phyloP scores from a whole-genome alignment of 2,888 invertebrate genomes.

The Callinectes sapidus region DNA sequence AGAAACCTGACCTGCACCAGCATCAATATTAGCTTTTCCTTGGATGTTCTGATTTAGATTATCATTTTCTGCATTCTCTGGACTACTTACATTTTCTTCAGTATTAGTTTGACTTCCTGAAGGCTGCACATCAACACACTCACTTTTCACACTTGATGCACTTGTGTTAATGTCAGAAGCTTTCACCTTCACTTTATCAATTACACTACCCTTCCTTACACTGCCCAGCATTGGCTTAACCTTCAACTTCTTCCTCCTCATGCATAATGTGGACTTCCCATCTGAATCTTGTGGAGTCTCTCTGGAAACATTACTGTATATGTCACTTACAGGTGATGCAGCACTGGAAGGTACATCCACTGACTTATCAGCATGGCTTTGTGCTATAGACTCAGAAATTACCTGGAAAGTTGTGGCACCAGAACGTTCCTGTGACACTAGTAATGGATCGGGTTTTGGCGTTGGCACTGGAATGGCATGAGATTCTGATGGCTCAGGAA shows the following conservation, averaged over 20 bases:
- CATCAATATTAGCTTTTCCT: not conserved
- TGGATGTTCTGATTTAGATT: no score
- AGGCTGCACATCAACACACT: not conserved
- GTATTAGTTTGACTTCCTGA: not conserved
- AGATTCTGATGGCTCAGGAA: not conserved
- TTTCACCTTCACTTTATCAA: constrained; percentile 18
- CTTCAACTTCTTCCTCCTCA: constrained; percentile 48
- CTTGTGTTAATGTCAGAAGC: not conserved
- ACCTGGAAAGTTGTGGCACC: not conserved
- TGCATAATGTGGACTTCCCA: not conserved
- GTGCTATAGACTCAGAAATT: not conserved
- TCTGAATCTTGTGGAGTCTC: not conserved
- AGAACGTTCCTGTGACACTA: not conserved
- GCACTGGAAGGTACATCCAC: not conserved
- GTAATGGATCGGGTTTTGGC: not conserved
- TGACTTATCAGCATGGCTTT: not conserved
- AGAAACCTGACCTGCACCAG: not conserved
- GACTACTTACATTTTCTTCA: constrained; percentile 4
- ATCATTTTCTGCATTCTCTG: not conserved
- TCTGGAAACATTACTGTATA: not conserved
- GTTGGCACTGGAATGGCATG: not conserved
- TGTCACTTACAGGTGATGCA: not conserved
- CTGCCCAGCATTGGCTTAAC: constrained; percentile 40
- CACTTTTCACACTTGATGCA: not conserved
- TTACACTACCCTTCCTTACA: constrained; percentile 38